Evolutionary conservation across 2,113 vertebrate species (phyloP), one percentile per base, ranked within the genome.

Genomic region (Centropus unirufus): DNA sequence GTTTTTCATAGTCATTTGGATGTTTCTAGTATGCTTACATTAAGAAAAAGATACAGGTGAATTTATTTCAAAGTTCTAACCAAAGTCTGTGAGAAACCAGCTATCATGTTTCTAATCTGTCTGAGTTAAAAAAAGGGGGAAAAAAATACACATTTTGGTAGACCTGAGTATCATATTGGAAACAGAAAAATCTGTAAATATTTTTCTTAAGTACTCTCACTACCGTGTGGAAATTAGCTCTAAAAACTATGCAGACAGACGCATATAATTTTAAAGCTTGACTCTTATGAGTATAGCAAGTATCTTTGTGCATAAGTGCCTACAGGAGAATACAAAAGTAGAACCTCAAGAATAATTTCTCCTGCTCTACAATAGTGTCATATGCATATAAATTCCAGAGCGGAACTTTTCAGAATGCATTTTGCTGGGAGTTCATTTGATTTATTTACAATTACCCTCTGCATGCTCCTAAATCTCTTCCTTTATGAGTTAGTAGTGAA

Each of bases 391-490:
- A 91, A 93, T 95, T 91, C 40, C 34, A 59, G 55, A 92, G 59
- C 14, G 39, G 30, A 90, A 94, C 75, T 91, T 96, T 83, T 88
- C 46, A 87, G 88, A 94, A 88, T 67, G 30, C 16, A 81, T 76
- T 90, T 47, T 87, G 44, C 23, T 63, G 51, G 39, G 70, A 76
- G 47, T 85, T 90, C 46, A 66, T 95, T 77, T 95, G 94, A 96
- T 95, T 92, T 97, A 94, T 94, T 95, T 87, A 74, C 82, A 93
- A 78, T 92, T 93, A 90, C 29, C 30, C 85, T 82, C 90, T 83
- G 36, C 26, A 30, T 89, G 59, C 81, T 92, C 75, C 82, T 97
- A 96, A 95, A 94, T 96, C 82, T 95, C 47, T 73, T 86, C 26
- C 42, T 90, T 90, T 94, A 92, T 95, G 82, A 94, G 64, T 90